Evolutionary conservation across 1,140 invertebrate genomes (phyloP), one percentile per base, ranked within the genome.

Genomic region (Drosophila willistoni): DNA sequence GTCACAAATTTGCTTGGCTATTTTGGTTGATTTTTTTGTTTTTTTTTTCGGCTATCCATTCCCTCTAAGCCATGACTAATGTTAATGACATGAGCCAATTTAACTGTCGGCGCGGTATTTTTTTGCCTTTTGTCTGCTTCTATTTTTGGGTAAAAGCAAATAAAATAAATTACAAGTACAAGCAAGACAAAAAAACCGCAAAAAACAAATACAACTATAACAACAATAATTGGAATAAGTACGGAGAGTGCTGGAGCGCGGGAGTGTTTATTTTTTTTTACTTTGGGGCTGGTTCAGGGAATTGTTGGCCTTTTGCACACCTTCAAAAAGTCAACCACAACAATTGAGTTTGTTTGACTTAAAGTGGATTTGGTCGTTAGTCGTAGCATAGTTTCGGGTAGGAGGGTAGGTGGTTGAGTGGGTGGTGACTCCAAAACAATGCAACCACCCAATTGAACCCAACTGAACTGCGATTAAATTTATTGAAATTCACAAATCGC

Each of bases 41-140:
- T 25, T 25, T 34, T 6, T 39, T 59, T 60, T 60, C 12, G 57
- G 14, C 12, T 60, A 39, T 17, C n/a, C 55, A 19, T 25, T 67
- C 33, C 39, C 25, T 75, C 64, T 75, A 66, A 67, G 64, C 69
- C 66, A 81, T 84, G 81, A 84, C 81, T 85, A 84, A 84, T 84
- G 74, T 57, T 64, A 73, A 77, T 80, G 78, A 73, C 73, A 79
- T 77, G 67, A 42, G 59, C 68, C 67, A 74, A 69, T 68, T 84
- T 64, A 71, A 81, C 77, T 73, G 65, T 71, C 61, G 60, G 67
- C 19, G 42, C 63, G 59, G 42, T 69, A 67, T 81, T 78, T 60
- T 25, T 68, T 42, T 34, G 22, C 22, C 44, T 60, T 67, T 59
- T 13, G n/a, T 47, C 4, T 54, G 36, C 39, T 65, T 56, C 44